phyloP scores from a whole-genome alignment of 2,113 vertebrate species.

The Colistium nudipinnis region DNA sequence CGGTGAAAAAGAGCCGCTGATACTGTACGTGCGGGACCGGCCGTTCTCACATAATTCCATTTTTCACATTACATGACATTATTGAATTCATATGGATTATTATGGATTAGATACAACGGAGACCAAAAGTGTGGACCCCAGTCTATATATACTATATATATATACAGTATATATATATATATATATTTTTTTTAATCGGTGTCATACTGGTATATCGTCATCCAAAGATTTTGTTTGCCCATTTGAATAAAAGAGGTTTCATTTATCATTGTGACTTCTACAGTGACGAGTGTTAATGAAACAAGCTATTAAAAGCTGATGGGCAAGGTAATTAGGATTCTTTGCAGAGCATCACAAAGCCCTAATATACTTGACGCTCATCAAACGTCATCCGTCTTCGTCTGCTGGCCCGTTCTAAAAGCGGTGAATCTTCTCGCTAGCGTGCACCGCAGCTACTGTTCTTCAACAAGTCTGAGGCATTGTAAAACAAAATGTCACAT shows the following conservation, averaged over 20 bases:
- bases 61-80: not conserved
- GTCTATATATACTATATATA: no score
- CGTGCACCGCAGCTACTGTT: conserved; percentile 7
- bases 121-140: no score
- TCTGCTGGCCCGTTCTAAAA: conserved; percentile 1
- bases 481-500: conserved; percentile 24
- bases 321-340: conserved; percentile 2
- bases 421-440: not conserved
- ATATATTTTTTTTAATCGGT: no score
- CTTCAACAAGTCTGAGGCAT: not conserved
- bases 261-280: not conserved
- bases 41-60: not conserved
- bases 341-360: not conserved
- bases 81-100: no score
- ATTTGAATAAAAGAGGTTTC: not conserved
- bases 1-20: not conserved
- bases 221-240: not conserved
- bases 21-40: not conserved
- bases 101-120: no score
- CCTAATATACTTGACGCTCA: not conserved
- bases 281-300: not conserved
- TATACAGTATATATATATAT: no score
- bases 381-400: not conserved
- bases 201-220: not conserved
- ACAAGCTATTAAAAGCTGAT: conserved; percentile 4